A percentile compares a stretch with the other conserved stretches of the same genome.
phyloP scores from a whole-genome alignment of 2,113 vertebrate genomes.

The Illadopsis cleaveri region DNA sequence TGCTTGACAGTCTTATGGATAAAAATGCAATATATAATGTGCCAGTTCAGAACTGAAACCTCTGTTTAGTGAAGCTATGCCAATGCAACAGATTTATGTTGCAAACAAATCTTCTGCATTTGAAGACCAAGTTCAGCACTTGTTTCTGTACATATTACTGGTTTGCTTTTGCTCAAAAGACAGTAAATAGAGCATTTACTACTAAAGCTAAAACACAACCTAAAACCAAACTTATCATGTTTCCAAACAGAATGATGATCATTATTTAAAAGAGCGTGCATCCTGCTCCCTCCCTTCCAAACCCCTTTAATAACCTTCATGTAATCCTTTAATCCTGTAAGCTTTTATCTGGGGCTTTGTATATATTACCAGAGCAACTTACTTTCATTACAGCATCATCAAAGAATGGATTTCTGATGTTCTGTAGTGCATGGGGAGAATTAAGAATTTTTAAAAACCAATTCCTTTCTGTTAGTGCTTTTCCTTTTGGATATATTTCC shows the following conservation, averaged over 20 bases:
- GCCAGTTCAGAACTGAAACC: not conserved
- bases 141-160: not conserved
- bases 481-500: not conserved
- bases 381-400: slow-evolving; percentile 63
- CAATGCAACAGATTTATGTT: slow-evolving; percentile 5
- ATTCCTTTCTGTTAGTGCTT: not conserved
- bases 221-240: not conserved
- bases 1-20: not conserved
- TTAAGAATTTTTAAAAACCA: not conserved
- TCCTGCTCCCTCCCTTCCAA: not conserved
- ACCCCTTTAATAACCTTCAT: slow-evolving; percentile 55
- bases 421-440: slow-evolving; percentile 8
- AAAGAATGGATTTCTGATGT: slow-evolving; percentile 51
- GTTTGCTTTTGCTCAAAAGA: not conserved
- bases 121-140: not conserved
- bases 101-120: slow-evolving; percentile 14
- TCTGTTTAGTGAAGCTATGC: not conserved
- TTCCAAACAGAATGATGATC: slow-evolving; percentile 5
- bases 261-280: not conserved
- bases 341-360: slow-evolving; percentile 59
- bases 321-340: slow-evolving; percentile 67
- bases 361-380: slow-evolving; percentile 55
- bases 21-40: not conserved
- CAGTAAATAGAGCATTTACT: not conserved
- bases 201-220: not conserved